Percentiles rank a stretch among this genome's conserved stretches.
Conservation (phyloP, 1,140 invertebrate genomes). For the Neodiprion virginianus region DNA sequence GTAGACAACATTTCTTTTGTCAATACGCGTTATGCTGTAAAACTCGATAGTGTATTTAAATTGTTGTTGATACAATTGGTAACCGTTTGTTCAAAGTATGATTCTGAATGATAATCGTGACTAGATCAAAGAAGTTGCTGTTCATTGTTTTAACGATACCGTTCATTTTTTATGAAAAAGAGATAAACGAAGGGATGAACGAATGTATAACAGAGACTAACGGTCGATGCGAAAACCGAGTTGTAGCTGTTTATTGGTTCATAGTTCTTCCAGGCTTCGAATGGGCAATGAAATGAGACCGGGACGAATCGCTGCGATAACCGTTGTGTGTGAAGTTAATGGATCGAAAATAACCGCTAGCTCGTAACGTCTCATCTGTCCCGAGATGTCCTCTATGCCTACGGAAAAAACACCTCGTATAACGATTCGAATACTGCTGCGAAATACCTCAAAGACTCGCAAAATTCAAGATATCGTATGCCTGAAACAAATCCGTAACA, state of each 20-base stretch:
- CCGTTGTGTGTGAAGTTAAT: slow-evolving; percentile 5
- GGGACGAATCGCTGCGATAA: not conserved
- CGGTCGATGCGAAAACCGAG: not conserved
- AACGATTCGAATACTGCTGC: too few species aligned
- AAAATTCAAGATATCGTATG: too few species aligned
- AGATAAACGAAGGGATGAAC: not conserved
- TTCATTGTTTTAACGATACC: too few species aligned
- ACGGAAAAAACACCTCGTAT: too few species aligned
- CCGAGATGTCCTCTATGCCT: too few species aligned
- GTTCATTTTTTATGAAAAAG: too few species aligned
- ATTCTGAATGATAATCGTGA: too few species aligned
- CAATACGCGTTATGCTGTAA: slow-evolving; percentile 5
- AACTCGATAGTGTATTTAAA: slow-evolving; percentile 4
- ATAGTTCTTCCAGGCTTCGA: not conserved
- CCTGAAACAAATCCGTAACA: too few species aligned
- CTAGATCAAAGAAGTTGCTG: too few species aligned
- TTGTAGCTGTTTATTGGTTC: not conserved
- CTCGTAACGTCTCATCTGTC: too few species aligned
- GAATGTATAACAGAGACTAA: not conserved
- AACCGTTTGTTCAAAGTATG: too few species aligned
- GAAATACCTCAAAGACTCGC: too few species aligned
- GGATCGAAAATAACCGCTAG: not conserved
- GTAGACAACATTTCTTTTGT: slow-evolving; percentile 8
- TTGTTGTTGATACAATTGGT: slow-evolving; percentile 22
- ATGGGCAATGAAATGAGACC: slow-evolving; percentile 1